These are phyloP conservation scores for Pycnomerus fuliginosus DNA, from an alignment of 2,888 invertebrate genomes.

Conservation along the genomic window DNA sequence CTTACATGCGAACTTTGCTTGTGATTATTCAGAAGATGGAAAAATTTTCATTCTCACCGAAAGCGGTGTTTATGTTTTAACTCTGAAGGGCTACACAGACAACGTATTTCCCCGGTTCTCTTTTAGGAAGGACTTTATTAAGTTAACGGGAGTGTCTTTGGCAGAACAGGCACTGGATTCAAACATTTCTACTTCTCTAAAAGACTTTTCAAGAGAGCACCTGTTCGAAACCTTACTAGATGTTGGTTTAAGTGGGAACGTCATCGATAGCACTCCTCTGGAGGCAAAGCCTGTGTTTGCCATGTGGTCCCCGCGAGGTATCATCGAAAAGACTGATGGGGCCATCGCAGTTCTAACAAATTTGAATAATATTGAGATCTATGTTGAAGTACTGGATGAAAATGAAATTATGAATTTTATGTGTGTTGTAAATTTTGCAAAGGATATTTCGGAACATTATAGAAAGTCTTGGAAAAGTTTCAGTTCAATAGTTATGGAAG, in stretches of 20 bases:
- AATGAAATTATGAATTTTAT: conserved; percentile 36
- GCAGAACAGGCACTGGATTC: conserved; percentile 38
- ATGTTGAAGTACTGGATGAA: conserved; percentile 35
- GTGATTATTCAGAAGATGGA: conserved; percentile 42
- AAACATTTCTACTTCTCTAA: conserved; percentile 36
- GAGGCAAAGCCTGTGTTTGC: conserved; percentile 32
- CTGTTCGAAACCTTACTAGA: conserved; percentile 40
- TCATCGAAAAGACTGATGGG: conserved; percentile 37
- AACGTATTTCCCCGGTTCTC: conserved; percentile 34
- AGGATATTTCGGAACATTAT: conserved; percentile 36
- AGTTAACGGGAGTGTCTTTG: conserved; percentile 31
- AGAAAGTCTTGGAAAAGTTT: conserved; percentile 31
- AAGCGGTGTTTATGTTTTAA: conserved; percentile 40
- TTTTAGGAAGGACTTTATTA: conserved; percentile 37
- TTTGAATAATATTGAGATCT: conserved; percentile 42
- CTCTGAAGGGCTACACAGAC: conserved; percentile 37
- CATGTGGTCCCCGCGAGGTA: conserved; percentile 43
- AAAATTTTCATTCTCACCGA: conserved; percentile 41
- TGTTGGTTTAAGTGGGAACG: conserved; percentile 36
- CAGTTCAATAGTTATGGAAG: not conserved
- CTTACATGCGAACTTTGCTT: conserved; percentile 37
- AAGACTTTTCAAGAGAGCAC: conserved; percentile 33
- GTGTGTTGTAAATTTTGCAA: conserved; percentile 38
- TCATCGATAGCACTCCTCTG: conserved; percentile 28
- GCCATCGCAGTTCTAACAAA: conserved; percentile 41